Evolutionary conservation across 2,113 vertebrate genomes (phyloP), one percentile per base, ranked within the genome.

Genomic region (Chloropsis cyanopogon): DNA sequence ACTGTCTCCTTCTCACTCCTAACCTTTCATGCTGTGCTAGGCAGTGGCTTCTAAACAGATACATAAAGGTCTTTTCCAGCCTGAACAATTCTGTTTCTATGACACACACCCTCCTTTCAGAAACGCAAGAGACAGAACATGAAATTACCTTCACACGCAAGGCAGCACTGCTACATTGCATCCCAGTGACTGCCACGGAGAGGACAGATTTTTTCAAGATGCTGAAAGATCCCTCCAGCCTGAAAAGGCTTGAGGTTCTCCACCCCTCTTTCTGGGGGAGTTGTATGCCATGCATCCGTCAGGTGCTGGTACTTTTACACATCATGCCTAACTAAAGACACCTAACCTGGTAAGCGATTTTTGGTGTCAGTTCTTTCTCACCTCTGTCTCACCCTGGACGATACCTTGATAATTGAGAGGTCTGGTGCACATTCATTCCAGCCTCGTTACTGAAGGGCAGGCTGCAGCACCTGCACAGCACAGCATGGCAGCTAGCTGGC

Each of bases 401-500:
- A 5, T 16, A 76, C 56, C 37, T 31, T 46, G 41, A 31, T 49
- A 72, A 69, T 47, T 29, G 68, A 52, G 66, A 29, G 1, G 2
- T 13, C n/a, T 54, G 37, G 28, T 50, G 73, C 1, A 1, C 73
- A 73, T 78, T 69, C 2, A 1, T 35, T 79, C 64, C 20, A 92
- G 65, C 23, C 47, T 71, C 21, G 23, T 75, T 80, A 72, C 68
- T 71, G 25, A 77, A 95, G 59, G 41, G 49, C 71, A 49, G 50
- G 46, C 53, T 79, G 66, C 82, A 85, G 54, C 79, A 87, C 66
- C 54, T 54, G 31, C 4, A 2, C 4, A 7, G 64, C 61, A 19
- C 0, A 4, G 59, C 14, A 3, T 0, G 0, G 57, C 39, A 35
- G 44, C 76, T 54, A 61, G 41, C 69, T 65, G 37, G 70, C 8